phyloP scores from a whole-genome alignment of 1,140 invertebrate species.

The Galleria mellonella region DNA sequence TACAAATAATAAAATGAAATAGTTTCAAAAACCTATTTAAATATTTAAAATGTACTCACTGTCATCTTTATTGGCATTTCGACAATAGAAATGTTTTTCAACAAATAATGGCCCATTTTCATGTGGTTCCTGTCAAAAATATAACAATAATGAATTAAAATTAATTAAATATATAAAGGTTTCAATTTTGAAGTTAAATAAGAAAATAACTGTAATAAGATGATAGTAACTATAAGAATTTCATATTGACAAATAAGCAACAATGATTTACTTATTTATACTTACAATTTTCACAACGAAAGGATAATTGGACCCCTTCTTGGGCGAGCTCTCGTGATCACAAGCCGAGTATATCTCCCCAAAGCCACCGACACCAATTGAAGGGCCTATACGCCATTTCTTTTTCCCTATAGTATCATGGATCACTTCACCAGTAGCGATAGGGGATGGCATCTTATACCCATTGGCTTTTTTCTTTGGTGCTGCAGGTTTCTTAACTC shows the following conservation, averaged over 20 bases:
- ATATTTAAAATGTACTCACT: constrained; percentile 74
- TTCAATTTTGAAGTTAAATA: no score
- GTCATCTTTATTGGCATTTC: constrained; percentile 86
- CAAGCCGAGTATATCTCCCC: constrained; percentile 91
- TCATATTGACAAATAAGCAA: no score
- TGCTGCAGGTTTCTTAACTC: constrained; percentile 56
- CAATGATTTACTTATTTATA: constrained; percentile 21
- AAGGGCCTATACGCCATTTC: constrained; percentile 89
- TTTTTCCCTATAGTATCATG: constrained; percentile 82
- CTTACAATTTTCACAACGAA: constrained; percentile 88
- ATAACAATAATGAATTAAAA: constrained; percentile 8
- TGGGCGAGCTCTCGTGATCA: constrained; percentile 72
- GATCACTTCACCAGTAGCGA: constrained; percentile 85
- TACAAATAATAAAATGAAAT: no score
- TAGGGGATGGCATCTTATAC: constrained; percentile 84
- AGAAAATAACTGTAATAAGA: no score
- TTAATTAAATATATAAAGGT: no score
- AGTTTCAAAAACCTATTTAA: no score
- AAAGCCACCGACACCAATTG: constrained; percentile 94
- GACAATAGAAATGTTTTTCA: constrained; percentile 96
- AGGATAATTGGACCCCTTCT: constrained; percentile 74
- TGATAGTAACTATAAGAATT: no score
- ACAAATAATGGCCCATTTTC: constrained; percentile 95
- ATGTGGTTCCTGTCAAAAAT: constrained; percentile 86
- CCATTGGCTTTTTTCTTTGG: constrained; percentile 78